Evolutionary conservation across 1,140 invertebrate species (phyloP), one percentile per base, ranked within the genome.

Genomic region (Campoletis sonorensis): DNA sequence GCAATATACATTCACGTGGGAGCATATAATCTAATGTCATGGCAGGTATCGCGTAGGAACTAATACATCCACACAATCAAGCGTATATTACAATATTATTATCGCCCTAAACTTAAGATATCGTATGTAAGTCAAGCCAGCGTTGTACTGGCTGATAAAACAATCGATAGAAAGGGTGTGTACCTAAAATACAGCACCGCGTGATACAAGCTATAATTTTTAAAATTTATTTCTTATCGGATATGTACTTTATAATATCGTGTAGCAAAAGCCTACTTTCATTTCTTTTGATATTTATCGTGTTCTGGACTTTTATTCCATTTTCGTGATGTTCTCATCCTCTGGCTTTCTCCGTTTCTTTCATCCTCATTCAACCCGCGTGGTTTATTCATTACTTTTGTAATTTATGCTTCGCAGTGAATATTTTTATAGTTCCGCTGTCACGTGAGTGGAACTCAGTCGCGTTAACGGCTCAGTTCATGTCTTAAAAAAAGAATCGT

Each of bases 21-120:
- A 33, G 27, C 67, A 70, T 30, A 70, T 70, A 70, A 70, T 70
- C 30, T 37, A 70, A 70, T 70, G 37, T 70, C 67, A 70, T 70
- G 27, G 67, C 16, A 5, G 30, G 15, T 4, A 5, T 45, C 2
- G 40, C 11, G 13, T 26, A 64, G 61, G 5, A 27, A 27, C 11
- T 64, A n/a, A 54, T 64, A 26, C 27, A 64, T 64, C 8, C 23
- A 64, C 5, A 27, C 0, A 45, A 64, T 64, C 5, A 8, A 64
- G n/a, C 10, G 11, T 15, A n/a, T 10, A 26, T 70, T 70, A 70
- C 30, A 21, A 33, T 33, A 64, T 64, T 64, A 64, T 64, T 64
- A 64, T 26, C 61, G 21, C 23, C 21, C 54, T n/a, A 5, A 23
- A 58, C 54, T 21, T 58, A 58, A 11, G 10, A 58, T 23, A 27